phyloP scores from a whole-genome alignment of 2,888 invertebrate genomes.

The Neoaliturus tenellus region DNA sequence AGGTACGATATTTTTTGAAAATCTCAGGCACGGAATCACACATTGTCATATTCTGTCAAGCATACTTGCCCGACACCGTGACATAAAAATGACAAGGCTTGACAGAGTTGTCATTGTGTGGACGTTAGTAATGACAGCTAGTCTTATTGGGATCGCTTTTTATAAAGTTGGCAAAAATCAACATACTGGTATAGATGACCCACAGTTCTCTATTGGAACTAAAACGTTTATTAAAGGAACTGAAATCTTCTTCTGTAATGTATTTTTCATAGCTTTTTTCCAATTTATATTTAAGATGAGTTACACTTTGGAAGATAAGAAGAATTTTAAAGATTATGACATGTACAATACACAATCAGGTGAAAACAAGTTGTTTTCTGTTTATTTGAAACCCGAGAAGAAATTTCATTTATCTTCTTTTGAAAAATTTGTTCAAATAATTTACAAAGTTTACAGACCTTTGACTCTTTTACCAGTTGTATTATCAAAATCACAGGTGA shows the following conservation, averaged over 20 bases:
- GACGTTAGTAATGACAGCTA: not conserved
- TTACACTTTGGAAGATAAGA: not conserved
- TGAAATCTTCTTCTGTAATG: not conserved
- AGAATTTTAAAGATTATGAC: not conserved
- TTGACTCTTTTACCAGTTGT: not conserved
- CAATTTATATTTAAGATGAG: not conserved
- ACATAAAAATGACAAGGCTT: not conserved
- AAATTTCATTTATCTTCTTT: not conserved
- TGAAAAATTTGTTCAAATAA: not conserved
- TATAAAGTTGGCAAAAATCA: not conserved
- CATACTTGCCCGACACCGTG: not conserved
- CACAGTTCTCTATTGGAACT: not conserved
- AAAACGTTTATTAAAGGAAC: not conserved
- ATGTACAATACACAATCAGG: not conserved
- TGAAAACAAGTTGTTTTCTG: not conserved
- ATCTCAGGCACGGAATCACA: not conserved
- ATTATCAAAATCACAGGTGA: not conserved
- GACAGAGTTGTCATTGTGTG: not conserved
- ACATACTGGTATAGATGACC: not conserved
- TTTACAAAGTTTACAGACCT: not conserved
- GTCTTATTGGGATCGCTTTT: slow-evolving; percentile 1
- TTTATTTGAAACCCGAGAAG: not conserved
- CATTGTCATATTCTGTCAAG: not conserved
- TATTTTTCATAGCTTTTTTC: not conserved
- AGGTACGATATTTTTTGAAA: not conserved